These are phyloP conservation scores for Nycteola revayana DNA, from an alignment of 2,888 invertebrate species.

Conservation along the genomic window DNA sequence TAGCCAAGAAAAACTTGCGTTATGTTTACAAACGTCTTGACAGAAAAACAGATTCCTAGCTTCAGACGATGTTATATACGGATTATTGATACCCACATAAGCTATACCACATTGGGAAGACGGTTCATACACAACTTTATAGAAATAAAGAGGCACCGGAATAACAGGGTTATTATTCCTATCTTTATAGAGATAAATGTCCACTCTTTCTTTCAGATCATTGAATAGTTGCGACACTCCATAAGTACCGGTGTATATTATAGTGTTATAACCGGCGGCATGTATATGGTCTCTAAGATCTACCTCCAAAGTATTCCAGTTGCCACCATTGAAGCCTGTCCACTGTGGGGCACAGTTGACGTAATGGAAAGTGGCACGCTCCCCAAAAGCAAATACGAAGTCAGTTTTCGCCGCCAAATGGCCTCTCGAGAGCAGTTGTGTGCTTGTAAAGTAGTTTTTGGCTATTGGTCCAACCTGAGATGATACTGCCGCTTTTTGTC, in stretches of 20 bases:
- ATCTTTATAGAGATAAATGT: slow-evolving; percentile 62
- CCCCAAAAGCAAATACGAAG: slow-evolving; percentile 82
- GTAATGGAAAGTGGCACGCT: slow-evolving; percentile 84
- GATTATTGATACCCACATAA: slow-evolving; percentile 85
- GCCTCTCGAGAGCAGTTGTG: slow-evolving; percentile 79
- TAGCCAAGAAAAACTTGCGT: slow-evolving; percentile 79
- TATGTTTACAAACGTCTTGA: slow-evolving; percentile 68
- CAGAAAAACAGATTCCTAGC: slow-evolving; percentile 68
- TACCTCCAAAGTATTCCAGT: slow-evolving; percentile 81
- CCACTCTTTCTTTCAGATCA: slow-evolving; percentile 48
- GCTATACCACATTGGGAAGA: slow-evolving; percentile 71
- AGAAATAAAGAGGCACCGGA: slow-evolving; percentile 70
- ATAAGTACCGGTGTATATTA: slow-evolving; percentile 83
- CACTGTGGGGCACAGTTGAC: slow-evolving; percentile 87
- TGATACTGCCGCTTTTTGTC: slow-evolving; percentile 51
- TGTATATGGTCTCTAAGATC: slow-evolving; percentile 65
- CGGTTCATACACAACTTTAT: slow-evolving; percentile 81
- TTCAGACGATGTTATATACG: slow-evolving; percentile 60
- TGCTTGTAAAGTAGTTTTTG: slow-evolving; percentile 62
- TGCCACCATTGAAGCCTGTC: slow-evolving; percentile 83
- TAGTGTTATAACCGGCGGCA: slow-evolving; percentile 47
- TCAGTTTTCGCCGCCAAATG: slow-evolving; percentile 85
- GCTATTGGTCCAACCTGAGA: slow-evolving; percentile 47
- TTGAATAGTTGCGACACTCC: slow-evolving; percentile 79
- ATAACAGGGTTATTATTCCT: slow-evolving; percentile 64